Percentiles rank a stretch among this genome's conserved stretches.
These are phyloP conservation scores for Drosophila peninsularis DNA, from an alignment of 2,888 invertebrate genomes.

Conservation along the genomic window DNA sequence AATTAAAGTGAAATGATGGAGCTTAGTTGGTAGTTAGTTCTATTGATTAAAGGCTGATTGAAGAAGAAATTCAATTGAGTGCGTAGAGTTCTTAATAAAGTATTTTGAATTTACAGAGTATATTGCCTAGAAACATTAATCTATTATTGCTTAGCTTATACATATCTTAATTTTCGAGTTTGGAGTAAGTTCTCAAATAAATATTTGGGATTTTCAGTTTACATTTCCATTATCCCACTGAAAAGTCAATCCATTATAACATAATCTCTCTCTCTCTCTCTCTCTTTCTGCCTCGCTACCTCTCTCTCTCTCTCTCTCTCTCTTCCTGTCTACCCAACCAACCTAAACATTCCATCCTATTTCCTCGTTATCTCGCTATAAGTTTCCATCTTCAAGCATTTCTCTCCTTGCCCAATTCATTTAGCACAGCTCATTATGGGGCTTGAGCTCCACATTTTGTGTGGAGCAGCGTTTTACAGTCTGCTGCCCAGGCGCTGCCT, in stretches of 20 bases:
- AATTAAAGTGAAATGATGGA: not conserved
- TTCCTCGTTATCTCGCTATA: not conserved
- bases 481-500: slow-evolving; percentile 34
- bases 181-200: not conserved
- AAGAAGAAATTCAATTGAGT: not conserved
- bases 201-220: not conserved
- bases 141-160: too few relatives aligned
- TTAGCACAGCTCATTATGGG: slow-evolving; percentile 55
- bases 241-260: not conserved
- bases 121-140: too few relatives aligned
- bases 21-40: not conserved
- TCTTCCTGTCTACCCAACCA: not conserved
- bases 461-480: slow-evolving; percentile 13
- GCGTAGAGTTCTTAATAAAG: too few relatives aligned
- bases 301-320: not conserved
- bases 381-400: not conserved
- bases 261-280: not conserved
- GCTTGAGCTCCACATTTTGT: slow-evolving; percentile 27
- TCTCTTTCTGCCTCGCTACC: not conserved
- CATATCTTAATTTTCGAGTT: not conserved
- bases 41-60: not conserved
- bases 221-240: not conserved
- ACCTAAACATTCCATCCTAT: too few relatives aligned
- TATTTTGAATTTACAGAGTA: too few relatives aligned
- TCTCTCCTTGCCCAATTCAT: not conserved